phyloP scores from a whole-genome alignment of 2,888 invertebrate species.

The Synanthedon andrenaeformis region DNA sequence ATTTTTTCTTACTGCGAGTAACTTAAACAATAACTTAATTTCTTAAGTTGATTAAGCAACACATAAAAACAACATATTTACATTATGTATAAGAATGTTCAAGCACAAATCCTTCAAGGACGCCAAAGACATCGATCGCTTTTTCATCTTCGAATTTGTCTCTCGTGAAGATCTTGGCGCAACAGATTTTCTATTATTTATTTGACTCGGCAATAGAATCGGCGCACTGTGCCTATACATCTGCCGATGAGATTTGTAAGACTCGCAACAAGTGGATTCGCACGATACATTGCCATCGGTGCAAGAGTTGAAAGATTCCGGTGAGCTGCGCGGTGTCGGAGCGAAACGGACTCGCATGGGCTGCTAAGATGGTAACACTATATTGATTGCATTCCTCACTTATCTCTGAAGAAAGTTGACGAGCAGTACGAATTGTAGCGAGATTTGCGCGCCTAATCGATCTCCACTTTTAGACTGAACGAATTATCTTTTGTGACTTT shows the following conservation, averaged over 20 bases:
- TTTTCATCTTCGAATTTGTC: conserved; percentile 20
- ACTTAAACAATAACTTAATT: too few species aligned
- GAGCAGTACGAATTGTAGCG: too few species aligned
- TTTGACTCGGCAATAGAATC: conserved; percentile 11
- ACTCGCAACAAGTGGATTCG: conserved; percentile 9
- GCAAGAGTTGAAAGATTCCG: conserved; percentile 21
- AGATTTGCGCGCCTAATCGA: too few species aligned
- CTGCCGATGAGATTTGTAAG: conserved; percentile 17
- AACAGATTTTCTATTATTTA: conserved; percentile 9
- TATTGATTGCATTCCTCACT: conserved; percentile 3
- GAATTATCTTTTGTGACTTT: too few species aligned
- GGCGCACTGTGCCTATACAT: conserved; percentile 16
- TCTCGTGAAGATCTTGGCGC: conserved; percentile 15
- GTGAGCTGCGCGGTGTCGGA: conserved; percentile 41
- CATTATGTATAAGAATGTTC: conserved; percentile 68
- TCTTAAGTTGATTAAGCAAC: too few species aligned
- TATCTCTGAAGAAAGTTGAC: conserved; percentile 1
- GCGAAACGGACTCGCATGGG: conserved; percentile 54
- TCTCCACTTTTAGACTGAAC: too few species aligned
- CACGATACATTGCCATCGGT: conserved; percentile 12
- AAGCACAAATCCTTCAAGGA: conserved; percentile 67
- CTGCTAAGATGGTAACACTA: conserved; percentile 1
- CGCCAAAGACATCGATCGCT: conserved; percentile 51
- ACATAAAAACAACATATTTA: conserved; percentile 23
- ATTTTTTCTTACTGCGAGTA: too few species aligned